phyloP scores from a whole-genome alignment of 2,797 vertebrate species.

The Sebastes iracundus region DNA sequence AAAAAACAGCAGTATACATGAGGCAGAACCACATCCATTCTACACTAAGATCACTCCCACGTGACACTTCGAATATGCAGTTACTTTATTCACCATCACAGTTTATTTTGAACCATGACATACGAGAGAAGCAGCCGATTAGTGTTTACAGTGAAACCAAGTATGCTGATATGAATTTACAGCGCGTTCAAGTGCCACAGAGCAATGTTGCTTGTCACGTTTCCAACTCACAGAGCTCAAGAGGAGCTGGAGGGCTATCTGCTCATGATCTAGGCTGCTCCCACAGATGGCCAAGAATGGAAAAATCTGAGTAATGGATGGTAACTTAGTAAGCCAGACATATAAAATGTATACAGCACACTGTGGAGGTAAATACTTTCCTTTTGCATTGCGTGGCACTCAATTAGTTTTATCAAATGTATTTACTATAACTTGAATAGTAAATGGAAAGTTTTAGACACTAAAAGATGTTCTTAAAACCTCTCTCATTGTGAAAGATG shows the following conservation, averaged over 20 bases:
- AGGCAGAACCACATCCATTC: not conserved
- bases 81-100: not conserved
- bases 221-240: slow-evolving; percentile 23
- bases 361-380: not conserved
- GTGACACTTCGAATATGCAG: not conserved
- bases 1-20: not conserved
- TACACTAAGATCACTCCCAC: not conserved
- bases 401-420: not conserved
- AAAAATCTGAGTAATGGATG: slow-evolving; percentile 6
- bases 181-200: not conserved
- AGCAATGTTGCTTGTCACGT: not conserved
- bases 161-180: not conserved
- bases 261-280: slow-evolving; percentile 36
- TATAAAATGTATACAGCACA: not conserved
- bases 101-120: not conserved
- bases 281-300: slow-evolving; percentile 29
- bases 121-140: not conserved
- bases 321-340: not conserved
- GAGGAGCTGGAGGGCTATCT: slow-evolving; percentile 27
- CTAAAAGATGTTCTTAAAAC: not conserved
- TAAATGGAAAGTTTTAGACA: not conserved
- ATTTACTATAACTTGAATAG: not conserved
- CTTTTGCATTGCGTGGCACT: not conserved
- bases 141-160: not conserved
- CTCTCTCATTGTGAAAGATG: not conserved